phyloP scores from a whole-genome alignment of 2,888 invertebrate genomes.

The Dynastes tityus region DNA sequence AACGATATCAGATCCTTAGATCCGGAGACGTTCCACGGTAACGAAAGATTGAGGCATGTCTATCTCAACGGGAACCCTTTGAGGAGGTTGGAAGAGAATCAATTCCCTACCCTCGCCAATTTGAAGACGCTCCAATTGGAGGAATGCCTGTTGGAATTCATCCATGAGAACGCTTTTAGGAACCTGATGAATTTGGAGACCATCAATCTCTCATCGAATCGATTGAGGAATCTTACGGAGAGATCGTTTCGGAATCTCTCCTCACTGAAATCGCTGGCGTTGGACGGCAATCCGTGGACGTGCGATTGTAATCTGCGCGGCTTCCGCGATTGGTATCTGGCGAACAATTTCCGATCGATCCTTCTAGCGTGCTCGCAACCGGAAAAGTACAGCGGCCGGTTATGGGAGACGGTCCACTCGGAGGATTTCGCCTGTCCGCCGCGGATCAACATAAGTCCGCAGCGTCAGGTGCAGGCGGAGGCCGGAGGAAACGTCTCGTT shows the following conservation, averaged over 20 bases:
- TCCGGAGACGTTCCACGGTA: conserved; percentile 87
- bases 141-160: conserved; percentile 82
- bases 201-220: conserved; percentile 87
- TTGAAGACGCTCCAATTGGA: conserved; percentile 86
- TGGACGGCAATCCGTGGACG: conserved; percentile 91
- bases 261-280: conserved; percentile 84
- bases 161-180: conserved; percentile 85
- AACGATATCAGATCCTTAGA: conserved; percentile 84
- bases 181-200: conserved; percentile 83
- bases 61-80: conserved; percentile 89
- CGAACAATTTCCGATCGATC: conserved; percentile 81
- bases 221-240: conserved; percentile 80
- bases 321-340: conserved; percentile 88
- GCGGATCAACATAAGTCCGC: conserved; percentile 65
- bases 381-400: conserved; percentile 77
- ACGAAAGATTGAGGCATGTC: conserved; percentile 85
- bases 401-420: conserved; percentile 85
- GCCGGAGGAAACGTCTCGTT: conserved; percentile 88
- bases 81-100: conserved; percentile 80
- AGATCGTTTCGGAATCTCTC: conserved; percentile 81
- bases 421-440: conserved; percentile 89
- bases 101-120: conserved; percentile 88
- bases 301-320: conserved; percentile 91
- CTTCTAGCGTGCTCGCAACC: conserved; percentile 85
- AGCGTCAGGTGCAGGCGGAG: conserved; percentile 78